A percentile compares a stretch with the other conserved stretches of the same genome.
phyloP scores from a whole-genome alignment of 2,888 invertebrate genomes.

The Orthosia incerta region DNA sequence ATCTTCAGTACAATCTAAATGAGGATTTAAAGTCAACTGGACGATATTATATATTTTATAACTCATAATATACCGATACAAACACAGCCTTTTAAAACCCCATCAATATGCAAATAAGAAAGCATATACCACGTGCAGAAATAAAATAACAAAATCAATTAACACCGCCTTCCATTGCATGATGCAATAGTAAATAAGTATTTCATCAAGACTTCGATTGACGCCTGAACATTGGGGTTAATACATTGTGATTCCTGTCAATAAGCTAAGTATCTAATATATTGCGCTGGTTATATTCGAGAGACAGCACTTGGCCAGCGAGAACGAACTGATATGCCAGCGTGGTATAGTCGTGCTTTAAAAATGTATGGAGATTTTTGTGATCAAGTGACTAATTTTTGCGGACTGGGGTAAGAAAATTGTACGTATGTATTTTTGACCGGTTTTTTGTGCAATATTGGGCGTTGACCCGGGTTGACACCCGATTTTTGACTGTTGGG shows the following conservation, averaged over 20 bases:
- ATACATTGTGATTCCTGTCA: slow-evolving; percentile 73
- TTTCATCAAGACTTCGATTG: slow-evolving; percentile 78
- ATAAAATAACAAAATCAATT: slow-evolving; percentile 51
- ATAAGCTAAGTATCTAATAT: slow-evolving; percentile 55
- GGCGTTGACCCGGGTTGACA: background rate
- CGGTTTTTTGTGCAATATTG: background rate
- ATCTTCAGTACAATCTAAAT: too few species aligned
- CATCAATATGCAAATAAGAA: slow-evolving; percentile 30
- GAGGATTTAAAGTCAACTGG: too few species aligned
- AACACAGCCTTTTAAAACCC: background rate
- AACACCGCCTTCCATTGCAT: slow-evolving; percentile 61
- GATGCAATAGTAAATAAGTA: slow-evolving; percentile 85
- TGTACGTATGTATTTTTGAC: slow-evolving; percentile 27
- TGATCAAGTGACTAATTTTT: slow-evolving; percentile 54
- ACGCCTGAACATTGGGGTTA: slow-evolving; percentile 78
- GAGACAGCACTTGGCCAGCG: slow-evolving; percentile 24
- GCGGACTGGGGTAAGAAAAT: slow-evolving; percentile 54
- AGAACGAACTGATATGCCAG: slow-evolving; percentile 50
- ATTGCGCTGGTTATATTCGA: slow-evolving; percentile 53
- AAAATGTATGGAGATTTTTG: slow-evolving; percentile 57
- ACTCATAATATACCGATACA: background rate
- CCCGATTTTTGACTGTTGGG: background rate
- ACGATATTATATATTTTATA: too few species aligned
- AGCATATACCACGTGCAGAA: slow-evolving; percentile 30
- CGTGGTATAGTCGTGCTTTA: slow-evolving; percentile 51